These are phyloP conservation scores for Dione vanillae DNA, from an alignment of 2,888 invertebrate genomes.

Conservation along the genomic window DNA sequence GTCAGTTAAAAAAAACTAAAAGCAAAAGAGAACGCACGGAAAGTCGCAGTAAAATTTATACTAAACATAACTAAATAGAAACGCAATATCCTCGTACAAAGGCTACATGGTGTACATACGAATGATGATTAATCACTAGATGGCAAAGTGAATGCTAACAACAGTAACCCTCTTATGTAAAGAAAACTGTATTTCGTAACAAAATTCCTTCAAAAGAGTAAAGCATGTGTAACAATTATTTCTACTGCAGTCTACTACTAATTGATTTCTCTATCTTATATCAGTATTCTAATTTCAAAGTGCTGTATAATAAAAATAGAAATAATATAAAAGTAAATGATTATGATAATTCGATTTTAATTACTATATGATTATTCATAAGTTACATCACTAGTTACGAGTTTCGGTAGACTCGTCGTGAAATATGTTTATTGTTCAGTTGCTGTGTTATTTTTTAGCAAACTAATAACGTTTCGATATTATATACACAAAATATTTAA, in stretches of 20 bases:
- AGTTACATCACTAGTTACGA: constrained; percentile 30
- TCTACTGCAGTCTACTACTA: background rate
- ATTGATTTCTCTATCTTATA: constrained; percentile 15
- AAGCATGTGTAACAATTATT: constrained; percentile 22
- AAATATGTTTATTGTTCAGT: constrained; percentile 13
- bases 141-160: constrained; percentile 27
- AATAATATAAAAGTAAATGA: constrained; percentile 20
- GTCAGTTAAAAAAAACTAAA: background rate
- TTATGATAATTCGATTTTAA: constrained; percentile 36
- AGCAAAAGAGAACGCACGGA: background rate
- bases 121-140: constrained; percentile 29
- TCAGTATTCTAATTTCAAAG: constrained; percentile 25
- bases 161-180: constrained; percentile 25
- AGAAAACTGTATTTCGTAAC: constrained; percentile 17
- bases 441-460: background rate
- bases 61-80: constrained; percentile 24
- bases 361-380: constrained; percentile 40
- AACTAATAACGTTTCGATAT: background rate
- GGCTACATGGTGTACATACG: constrained; percentile 21
- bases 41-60: background rate
- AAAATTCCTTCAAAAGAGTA: constrained; percentile 16
- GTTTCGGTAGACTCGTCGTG: constrained; percentile 10
- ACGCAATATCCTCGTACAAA: constrained; percentile 28
- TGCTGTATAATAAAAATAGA: constrained; percentile 30
- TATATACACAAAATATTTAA: background rate